phyloP scores from a whole-genome alignment of 2,113 vertebrate species.

The Rostratula benghalensis region DNA sequence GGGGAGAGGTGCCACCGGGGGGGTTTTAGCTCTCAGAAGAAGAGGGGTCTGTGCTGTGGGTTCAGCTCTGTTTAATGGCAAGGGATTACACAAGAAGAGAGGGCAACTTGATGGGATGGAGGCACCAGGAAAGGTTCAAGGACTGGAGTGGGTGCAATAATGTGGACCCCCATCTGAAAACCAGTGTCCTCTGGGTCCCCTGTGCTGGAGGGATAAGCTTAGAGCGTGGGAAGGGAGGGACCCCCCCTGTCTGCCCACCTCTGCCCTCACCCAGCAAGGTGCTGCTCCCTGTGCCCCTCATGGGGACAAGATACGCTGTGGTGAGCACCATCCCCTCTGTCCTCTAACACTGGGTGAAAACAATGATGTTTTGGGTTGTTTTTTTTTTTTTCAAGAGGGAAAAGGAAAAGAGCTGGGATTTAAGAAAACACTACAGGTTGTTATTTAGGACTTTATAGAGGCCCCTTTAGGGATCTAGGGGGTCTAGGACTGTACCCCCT shows the following conservation, averaged over 20 bases:
- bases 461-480: background rate
- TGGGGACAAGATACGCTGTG: accelerated
- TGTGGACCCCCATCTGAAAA: background rate
- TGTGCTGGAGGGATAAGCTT: too few relatives aligned
- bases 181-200: background rate
- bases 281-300: background rate
- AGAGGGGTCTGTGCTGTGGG: background rate
- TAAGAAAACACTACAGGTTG: background rate
- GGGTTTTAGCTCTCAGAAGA: background rate
- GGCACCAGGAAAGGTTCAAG: background rate
- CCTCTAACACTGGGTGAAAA: accelerated
- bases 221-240: background rate
- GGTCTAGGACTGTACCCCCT: too few relatives aligned
- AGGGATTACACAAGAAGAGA: background rate
- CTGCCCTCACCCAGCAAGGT: background rate
- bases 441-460: background rate
- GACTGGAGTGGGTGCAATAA: background rate
- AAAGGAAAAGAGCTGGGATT: background rate
- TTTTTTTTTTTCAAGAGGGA: background rate
- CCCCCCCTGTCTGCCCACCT: background rate
- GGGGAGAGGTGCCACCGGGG: background rate
- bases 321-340: background rate
- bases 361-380: accelerated
- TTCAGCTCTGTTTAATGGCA: background rate
- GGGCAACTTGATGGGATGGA: background rate